A percentile compares a stretch with the other conserved stretches of the same genome.
These are phyloP conservation scores for Octodonta nipae DNA, from an alignment of 2,888 invertebrate species.

Conservation along the genomic window DNA sequence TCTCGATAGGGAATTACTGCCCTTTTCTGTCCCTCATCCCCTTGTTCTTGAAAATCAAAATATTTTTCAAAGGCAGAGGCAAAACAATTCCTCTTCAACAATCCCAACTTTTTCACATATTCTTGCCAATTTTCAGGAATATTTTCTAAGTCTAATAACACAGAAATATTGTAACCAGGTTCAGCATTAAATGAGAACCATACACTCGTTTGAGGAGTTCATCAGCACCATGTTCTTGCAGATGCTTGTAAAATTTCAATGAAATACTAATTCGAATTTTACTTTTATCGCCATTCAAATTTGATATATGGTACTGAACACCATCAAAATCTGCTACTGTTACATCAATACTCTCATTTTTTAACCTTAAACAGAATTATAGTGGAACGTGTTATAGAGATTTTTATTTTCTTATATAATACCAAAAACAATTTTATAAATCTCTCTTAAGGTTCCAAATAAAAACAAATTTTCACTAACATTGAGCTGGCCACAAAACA, in stretches of 20 bases:
- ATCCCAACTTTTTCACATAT: slow-evolving; percentile 80
- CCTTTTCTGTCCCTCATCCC: slow-evolving; percentile 77
- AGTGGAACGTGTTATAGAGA: too few relatives aligned
- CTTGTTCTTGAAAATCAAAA: slow-evolving; percentile 92
- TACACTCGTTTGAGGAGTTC: slow-evolving; percentile 88
- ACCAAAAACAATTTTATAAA: too few relatives aligned
- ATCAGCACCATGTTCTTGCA: slow-evolving; percentile 96
- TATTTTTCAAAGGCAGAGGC: slow-evolving; percentile 99
- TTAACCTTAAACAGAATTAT: slow-evolving; percentile 74
- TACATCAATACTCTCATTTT: slow-evolving; percentile 91
- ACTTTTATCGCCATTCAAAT: slow-evolving; percentile 88
- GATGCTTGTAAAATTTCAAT: slow-evolving; percentile 94
- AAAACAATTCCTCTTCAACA: slow-evolving; percentile 95
- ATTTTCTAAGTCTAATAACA: slow-evolving; percentile 83
- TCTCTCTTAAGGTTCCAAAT: too few relatives aligned
- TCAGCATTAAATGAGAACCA: slow-evolving; percentile 74
- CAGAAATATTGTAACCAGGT: slow-evolving; percentile 87
- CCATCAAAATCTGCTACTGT: slow-evolving; percentile 97
- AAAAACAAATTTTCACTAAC: too few relatives aligned
- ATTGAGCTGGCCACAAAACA: too few relatives aligned
- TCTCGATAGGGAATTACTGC: slow-evolving; percentile 97
- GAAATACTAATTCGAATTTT: slow-evolving; percentile 98
- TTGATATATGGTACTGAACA: slow-evolving; percentile 94
- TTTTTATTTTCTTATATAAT: too few relatives aligned
- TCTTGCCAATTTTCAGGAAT: slow-evolving; percentile 83